Percentiles rank a stretch among this genome's conserved stretches.
These are phyloP conservation scores for Silurus aristotelis DNA, from an alignment of 2,797 vertebrate species.

Conservation along the genomic window DNA sequence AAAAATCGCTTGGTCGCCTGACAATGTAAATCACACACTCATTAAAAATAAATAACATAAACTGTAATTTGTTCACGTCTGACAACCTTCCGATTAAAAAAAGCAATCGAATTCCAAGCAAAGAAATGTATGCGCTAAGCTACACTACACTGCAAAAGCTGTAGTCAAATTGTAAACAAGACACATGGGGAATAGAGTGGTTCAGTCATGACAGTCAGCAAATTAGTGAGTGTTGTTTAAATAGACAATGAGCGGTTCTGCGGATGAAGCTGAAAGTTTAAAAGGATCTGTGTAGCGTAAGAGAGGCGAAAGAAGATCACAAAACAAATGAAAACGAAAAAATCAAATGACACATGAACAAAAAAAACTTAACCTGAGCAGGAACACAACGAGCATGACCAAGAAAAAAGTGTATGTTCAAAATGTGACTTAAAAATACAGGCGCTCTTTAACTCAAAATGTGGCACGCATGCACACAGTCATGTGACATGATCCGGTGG, in stretches of 20 bases:
- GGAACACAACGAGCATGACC: too few relatives aligned
- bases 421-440: too few relatives aligned
- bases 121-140: neutral
- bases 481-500: too few relatives aligned
- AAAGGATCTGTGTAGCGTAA: neutral
- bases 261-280: conserved; percentile 14
- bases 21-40: neutral
- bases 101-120: too few relatives aligned
- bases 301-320: too few relatives aligned
- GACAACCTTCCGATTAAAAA: neutral
- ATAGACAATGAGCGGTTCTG: neutral
- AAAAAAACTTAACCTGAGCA: too few relatives aligned
- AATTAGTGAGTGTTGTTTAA: neutral
- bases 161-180: neutral
- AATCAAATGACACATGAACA: too few relatives aligned
- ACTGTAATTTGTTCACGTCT: neutral
- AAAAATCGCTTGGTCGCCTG: neutral
- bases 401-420: too few relatives aligned
- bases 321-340: too few relatives aligned
- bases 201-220: conserved; percentile 3
- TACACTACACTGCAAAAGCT: neutral
- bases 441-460: too few relatives aligned
- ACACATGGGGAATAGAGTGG: neutral
- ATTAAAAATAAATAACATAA: neutral
- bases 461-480: too few relatives aligned